A percentile compares a stretch with the other conserved stretches of the same genome.
Conservation (phyloP, 2,797 vertebrate genomes). For the Catostomus latipinnis region DNA sequence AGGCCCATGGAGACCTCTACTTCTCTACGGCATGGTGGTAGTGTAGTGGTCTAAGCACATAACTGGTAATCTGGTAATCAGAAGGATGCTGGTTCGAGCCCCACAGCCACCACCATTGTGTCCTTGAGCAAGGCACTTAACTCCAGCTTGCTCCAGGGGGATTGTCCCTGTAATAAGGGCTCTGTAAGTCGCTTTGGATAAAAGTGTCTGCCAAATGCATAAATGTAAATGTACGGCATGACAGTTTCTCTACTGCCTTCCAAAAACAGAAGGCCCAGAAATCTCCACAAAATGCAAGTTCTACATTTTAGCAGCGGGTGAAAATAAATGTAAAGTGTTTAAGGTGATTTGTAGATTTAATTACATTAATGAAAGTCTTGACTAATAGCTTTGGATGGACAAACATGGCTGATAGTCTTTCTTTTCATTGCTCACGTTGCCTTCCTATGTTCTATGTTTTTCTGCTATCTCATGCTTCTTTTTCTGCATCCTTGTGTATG, state of each 20-base stretch:
- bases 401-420: background rate
- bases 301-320: background rate
- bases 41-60: too few species aligned
- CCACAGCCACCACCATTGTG: too few species aligned
- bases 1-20: too few species aligned
- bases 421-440: background rate
- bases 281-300: slow-evolving; percentile 45
- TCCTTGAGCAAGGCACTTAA: too few species aligned
- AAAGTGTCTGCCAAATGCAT: too few species aligned
- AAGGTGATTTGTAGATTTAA: slow-evolving; percentile 54
- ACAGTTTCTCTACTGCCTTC: background rate
- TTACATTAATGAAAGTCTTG: slow-evolving; percentile 48
- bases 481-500: slow-evolving; percentile 53
- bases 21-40: background rate
- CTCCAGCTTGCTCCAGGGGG: too few species aligned
- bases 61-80: too few species aligned
- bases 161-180: too few species aligned
- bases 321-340: slow-evolving; percentile 36
- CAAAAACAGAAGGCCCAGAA: slow-evolving; percentile 53
- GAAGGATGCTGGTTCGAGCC: too few species aligned
- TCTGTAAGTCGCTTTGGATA: too few species aligned
- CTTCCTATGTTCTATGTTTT: slow-evolving; percentile 30
- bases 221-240: background rate
- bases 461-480: slow-evolving; percentile 6
- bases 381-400: background rate